These are phyloP conservation scores for Peromyscus nudipes DNA, from an alignment of 2,797 vertebrate species.

Conservation along the genomic window DNA sequence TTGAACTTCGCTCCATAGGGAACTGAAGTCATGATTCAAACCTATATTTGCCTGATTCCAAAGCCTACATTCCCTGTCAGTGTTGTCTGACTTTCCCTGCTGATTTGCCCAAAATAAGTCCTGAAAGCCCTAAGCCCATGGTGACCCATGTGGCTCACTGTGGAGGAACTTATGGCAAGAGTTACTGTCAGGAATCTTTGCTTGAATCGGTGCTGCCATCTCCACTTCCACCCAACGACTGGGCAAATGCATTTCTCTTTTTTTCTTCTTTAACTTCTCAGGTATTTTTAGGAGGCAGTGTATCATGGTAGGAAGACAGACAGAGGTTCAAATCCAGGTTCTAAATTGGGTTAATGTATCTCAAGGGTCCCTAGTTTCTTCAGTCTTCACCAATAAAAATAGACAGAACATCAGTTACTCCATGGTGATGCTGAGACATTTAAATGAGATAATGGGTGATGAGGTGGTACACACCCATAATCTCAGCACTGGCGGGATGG, in stretches of 20 bases:
- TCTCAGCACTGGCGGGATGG: background rate
- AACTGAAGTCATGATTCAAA: slow-evolving; percentile 49
- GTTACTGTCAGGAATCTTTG: background rate
- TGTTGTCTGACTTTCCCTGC: background rate
- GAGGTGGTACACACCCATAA: background rate
- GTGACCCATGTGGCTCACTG: background rate
- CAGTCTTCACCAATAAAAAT: background rate
- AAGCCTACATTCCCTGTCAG: background rate
- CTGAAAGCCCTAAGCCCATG: rapidly evolving
- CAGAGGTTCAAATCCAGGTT: background rate
- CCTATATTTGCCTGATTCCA: background rate
- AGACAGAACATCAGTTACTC: background rate
- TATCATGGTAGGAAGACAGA: background rate
- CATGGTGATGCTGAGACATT: background rate
- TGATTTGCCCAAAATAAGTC: background rate
- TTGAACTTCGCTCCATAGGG: slow-evolving; percentile 48
- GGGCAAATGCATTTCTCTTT: background rate
- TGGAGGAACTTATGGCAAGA: background rate
- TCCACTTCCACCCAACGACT: rapidly evolving
- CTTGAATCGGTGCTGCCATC: background rate
- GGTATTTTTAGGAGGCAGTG: background rate
- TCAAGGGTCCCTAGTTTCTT: background rate
- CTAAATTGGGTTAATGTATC: background rate
- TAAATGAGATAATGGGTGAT: background rate
- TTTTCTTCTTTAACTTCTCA: background rate